These are phyloP conservation scores for Drosophila micromelanica DNA, from an alignment of 1,140 invertebrate species.

Conservation along the genomic window DNA sequence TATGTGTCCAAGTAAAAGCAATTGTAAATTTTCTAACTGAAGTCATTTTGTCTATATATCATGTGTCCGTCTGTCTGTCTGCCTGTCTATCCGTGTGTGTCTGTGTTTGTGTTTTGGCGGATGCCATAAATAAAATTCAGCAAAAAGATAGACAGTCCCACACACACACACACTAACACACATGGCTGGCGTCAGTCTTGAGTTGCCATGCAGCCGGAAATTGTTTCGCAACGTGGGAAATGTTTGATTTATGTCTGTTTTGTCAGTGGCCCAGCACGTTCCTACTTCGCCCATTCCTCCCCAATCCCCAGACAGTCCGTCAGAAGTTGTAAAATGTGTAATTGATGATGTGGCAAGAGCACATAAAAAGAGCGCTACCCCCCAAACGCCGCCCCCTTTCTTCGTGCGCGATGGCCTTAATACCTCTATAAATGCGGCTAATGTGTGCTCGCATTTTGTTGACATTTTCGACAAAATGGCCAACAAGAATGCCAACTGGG, in stretches of 20 bases:
- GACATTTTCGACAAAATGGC: constrained; percentile 80
- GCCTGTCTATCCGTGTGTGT: constrained; percentile 27
- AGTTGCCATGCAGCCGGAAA: constrained; percentile 69
- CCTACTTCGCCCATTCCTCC: not conserved
- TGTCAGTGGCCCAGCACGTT: constrained; percentile 60
- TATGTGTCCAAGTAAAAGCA: constrained; percentile 79
- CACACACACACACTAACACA: constrained; percentile 10
- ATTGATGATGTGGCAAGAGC: constrained; percentile 79
- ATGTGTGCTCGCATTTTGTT: constrained; percentile 63
- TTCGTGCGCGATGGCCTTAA: not conserved
- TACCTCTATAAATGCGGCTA: constrained; percentile 33
- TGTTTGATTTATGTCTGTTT: constrained; percentile 81
- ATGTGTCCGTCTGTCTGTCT: constrained; percentile 54
- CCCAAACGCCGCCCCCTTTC: not conserved
- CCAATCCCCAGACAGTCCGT: constrained; percentile 27
- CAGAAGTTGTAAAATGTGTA: constrained; percentile 80
- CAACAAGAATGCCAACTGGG: constrained; percentile 45
- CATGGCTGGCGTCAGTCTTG: constrained; percentile 48
- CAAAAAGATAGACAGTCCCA: constrained; percentile 70
- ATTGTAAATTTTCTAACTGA: constrained; percentile 80
- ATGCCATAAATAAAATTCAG: constrained; percentile 80
- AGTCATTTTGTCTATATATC: constrained; percentile 81
- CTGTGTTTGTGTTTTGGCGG: constrained; percentile 64
- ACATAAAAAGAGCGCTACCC: constrained; percentile 57
- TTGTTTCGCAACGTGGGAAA: constrained; percentile 82